Conservation (phyloP, 2,113 vertebrate species). For the Dicerorhinus sumatrensis region DNA sequence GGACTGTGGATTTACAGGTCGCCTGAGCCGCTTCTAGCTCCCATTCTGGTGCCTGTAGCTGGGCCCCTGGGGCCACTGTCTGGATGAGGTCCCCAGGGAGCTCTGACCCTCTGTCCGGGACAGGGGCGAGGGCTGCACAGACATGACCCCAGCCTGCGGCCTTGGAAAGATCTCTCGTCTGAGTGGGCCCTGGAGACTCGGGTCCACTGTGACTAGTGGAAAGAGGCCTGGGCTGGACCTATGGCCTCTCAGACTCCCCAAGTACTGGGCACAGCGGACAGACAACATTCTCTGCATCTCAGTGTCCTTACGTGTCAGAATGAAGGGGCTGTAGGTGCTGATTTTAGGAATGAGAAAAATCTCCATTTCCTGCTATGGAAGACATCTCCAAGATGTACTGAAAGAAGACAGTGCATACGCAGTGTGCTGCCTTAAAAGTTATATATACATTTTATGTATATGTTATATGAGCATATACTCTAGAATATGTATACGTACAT, state of each 20-base stretch:
- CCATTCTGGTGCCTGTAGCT: neutral
- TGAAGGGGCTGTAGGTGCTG: neutral
- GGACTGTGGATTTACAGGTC: neutral
- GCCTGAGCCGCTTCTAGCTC: neutral
- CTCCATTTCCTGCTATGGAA: fast-evolving
- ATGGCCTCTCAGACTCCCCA: fast-evolving
- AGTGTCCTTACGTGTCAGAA: neutral
- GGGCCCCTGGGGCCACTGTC: too few relatives aligned
- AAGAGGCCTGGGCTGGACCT: neutral
- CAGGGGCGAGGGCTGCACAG: neutral
- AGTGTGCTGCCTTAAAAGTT: neutral
- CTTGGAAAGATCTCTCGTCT: neutral
- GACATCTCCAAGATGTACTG: neutral
- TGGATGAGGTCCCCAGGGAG: neutral
- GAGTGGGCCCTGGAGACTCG: neutral
- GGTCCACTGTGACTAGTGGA: fast-evolving
- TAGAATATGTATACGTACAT: neutral
- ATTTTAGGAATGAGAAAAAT: neutral
- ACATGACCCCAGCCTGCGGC: too few relatives aligned
- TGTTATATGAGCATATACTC: too few relatives aligned
- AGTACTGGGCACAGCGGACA: fast-evolving
- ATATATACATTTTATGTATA: too few relatives aligned
- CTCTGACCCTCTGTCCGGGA: neutral
- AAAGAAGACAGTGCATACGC: neutral
- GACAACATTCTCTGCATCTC: neutral